Percentiles rank a stretch among this genome's conserved stretches.
Evolutionary conservation across 2,888 invertebrate genomes (phyloP).

Genomic region (Allacma fusca): DNA sequence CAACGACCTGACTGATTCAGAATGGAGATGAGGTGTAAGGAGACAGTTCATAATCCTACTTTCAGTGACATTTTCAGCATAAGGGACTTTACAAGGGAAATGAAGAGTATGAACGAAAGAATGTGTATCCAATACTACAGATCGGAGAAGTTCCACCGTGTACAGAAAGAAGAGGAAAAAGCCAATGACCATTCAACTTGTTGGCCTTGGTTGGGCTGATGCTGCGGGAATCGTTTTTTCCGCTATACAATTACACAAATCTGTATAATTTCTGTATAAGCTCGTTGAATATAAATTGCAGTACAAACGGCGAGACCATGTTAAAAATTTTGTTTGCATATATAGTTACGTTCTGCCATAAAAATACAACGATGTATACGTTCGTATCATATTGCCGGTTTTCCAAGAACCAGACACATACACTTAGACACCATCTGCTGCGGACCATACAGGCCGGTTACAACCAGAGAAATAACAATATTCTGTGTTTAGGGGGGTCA

Average conservation of each 20-base stretch:
- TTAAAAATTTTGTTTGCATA: neutral
- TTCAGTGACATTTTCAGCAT: neutral
- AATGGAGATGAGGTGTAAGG: no score
- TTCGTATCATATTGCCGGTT: slow-evolving; percentile 1
- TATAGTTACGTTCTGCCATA: slow-evolving; percentile 6
- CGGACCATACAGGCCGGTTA: neutral
- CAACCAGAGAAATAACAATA: neutral
- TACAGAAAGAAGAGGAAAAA: slow-evolving; percentile 26
- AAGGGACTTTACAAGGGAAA: neutral
- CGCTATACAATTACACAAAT: slow-evolving; percentile 37
- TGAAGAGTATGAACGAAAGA: neutral
- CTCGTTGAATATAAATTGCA: slow-evolving; percentile 30
- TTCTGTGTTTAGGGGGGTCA: neutral
- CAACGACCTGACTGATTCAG: neutral
- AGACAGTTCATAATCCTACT: slow-evolving; percentile 7
- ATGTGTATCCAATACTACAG: slow-evolving; percentile 20
- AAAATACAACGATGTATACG: neutral
- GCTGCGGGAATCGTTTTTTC: slow-evolving; percentile 22
- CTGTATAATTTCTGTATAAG: slow-evolving; percentile 32
- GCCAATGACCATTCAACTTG: slow-evolving; percentile 42
- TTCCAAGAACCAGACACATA: slow-evolving; percentile 5
- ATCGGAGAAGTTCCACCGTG: slow-evolving; percentile 5
- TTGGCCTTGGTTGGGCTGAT: slow-evolving; percentile 35
- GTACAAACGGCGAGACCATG: neutral
- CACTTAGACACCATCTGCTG: neutral